A percentile compares a stretch with the other conserved stretches of the same genome.
Conservation (phyloP, 2,797 vertebrate species). For the Oceanodroma leucorhoa region DNA sequence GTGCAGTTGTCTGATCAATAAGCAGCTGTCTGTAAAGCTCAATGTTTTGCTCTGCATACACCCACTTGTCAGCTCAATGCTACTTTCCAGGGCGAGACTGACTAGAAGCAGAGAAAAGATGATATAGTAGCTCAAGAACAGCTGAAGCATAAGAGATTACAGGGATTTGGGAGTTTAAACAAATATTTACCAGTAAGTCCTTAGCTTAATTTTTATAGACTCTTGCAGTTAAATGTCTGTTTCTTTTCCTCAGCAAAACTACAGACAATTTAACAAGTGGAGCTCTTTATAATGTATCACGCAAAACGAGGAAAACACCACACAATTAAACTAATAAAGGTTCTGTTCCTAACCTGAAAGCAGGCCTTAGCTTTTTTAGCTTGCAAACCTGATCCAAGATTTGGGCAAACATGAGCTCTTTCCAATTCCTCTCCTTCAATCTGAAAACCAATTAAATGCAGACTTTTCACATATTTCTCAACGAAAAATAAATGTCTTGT, state of each 20-base stretch:
- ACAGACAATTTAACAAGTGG: not conserved
- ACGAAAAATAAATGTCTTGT: not conserved
- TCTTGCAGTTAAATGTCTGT: not conserved
- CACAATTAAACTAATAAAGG: not conserved
- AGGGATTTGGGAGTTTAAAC: conserved; percentile 5
- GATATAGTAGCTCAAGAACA: not conserved
- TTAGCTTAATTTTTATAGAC: not conserved
- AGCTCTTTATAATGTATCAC: not conserved
- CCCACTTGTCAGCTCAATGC: not conserved
- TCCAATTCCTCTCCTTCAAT: not conserved
- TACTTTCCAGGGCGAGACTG: not conserved
- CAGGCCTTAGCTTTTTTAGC: not conserved
- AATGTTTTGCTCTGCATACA: not conserved
- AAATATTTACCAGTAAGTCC: conserved; percentile 1
- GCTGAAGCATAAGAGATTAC: not conserved
- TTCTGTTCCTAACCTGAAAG: not conserved
- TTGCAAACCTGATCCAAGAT: not conserved
- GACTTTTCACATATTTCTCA: not conserved
- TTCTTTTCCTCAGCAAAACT: not conserved
- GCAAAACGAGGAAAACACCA: not conserved
- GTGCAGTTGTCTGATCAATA: not conserved
- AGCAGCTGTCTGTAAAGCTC: not conserved
- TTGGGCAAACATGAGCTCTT: not conserved
- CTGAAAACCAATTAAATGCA: not conserved
- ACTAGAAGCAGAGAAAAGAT: not conserved